phyloP scores from a whole-genome alignment of 2,888 invertebrate species.

The Halictus quadricinctus region DNA sequence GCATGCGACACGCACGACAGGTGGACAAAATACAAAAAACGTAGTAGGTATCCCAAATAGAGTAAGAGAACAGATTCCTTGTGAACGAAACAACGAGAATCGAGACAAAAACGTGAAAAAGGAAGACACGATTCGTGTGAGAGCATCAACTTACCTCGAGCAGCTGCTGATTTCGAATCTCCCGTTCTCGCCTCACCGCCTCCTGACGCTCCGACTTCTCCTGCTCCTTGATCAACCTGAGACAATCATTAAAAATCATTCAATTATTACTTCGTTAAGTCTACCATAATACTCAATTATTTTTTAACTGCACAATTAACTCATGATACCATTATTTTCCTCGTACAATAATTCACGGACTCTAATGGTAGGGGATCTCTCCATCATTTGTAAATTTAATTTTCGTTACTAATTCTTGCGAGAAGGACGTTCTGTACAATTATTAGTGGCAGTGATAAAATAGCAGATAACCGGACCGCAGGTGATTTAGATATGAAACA shows the following conservation, averaged over 20 bases:
- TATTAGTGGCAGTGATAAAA: too few relatives aligned
- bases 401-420: too few relatives aligned
- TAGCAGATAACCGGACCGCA: too few relatives aligned
- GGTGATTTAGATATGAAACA: too few relatives aligned
- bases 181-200: constrained; percentile 91
- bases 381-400: too few relatives aligned
- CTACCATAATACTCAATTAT: too few relatives aligned
- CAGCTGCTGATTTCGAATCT: constrained; percentile 92
- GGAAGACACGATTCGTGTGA: constrained; percentile 49
- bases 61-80: constrained; percentile 79
- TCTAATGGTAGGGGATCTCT: too few relatives aligned
- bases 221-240: constrained; percentile 86
- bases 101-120: constrained; percentile 72
- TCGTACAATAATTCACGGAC: too few relatives aligned
- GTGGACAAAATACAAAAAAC: constrained; percentile 79
- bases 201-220: constrained; percentile 93
- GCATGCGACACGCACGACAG: constrained; percentile 83
- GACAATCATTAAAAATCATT: constrained; percentile 22
- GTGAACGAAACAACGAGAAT: constrained; percentile 80
- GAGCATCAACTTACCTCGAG: constrained; percentile 88
- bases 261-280: not conserved
- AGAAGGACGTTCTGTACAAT: too few relatives aligned
- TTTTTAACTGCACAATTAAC: too few relatives aligned
- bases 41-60: constrained; percentile 73
- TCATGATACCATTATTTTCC: too few relatives aligned